Conservation (phyloP, 92 coral and sea anemone species). For the Isaurus tuberculatus region DNA sequence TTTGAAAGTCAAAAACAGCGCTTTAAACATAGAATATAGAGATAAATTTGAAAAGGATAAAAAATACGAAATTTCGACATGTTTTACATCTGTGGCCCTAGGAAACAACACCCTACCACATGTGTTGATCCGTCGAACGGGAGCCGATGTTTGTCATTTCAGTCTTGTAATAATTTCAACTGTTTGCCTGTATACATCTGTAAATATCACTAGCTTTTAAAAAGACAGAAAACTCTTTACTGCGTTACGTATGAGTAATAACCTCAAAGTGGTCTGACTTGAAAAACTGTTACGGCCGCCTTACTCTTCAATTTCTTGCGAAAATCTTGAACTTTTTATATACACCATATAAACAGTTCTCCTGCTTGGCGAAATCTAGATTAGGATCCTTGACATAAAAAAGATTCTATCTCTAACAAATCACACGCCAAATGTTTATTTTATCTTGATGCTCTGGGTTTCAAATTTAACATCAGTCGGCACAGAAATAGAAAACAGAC, state of each 20-base stretch:
- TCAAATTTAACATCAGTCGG: background rate
- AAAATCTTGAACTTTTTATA: background rate
- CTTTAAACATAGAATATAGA: background rate
- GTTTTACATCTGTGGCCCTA: constrained; percentile 43
- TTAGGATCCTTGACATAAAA: background rate
- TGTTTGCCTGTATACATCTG: constrained; percentile 42
- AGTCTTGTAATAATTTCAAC: background rate
- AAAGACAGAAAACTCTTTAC: background rate
- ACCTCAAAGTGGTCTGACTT: background rate
- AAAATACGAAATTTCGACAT: background rate
- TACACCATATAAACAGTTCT: constrained; percentile 2
- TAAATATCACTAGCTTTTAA: background rate
- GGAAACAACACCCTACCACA: constrained; percentile 43
- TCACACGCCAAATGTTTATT: background rate
- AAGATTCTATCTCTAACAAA: constrained; percentile 25
- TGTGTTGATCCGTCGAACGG: background rate
- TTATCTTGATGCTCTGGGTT: background rate
- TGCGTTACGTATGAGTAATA: background rate
- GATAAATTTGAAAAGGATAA: background rate
- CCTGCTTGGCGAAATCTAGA: background rate
- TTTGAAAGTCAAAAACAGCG: background rate
- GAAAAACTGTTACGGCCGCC: background rate
- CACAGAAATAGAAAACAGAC: background rate
- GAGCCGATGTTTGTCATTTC: constrained; percentile 23
- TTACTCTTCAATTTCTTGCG: background rate